A percentile compares a stretch with the other conserved stretches of the same genome.
These are phyloP conservation scores for Patagioenas fasciata DNA, from an alignment of 2,113 vertebrate species.

Conservation along the genomic window DNA sequence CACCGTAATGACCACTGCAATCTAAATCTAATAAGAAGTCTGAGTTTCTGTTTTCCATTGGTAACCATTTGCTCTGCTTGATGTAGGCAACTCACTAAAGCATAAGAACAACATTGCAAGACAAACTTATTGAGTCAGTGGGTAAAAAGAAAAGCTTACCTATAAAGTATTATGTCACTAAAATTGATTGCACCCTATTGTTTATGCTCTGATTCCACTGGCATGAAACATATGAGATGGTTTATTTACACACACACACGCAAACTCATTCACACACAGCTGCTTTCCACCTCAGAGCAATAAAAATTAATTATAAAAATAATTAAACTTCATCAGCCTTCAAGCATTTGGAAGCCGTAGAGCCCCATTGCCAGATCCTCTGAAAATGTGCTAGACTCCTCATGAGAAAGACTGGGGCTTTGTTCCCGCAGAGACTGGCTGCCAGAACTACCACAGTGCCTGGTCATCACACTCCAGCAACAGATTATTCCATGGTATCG, in stretches of 20 bases:
- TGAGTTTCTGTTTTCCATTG: conserved; percentile 11
- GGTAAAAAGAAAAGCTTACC: conserved; percentile 24
- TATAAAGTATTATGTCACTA: conserved; percentile 24
- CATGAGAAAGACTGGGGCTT: neutral
- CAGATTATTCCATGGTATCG: conserved; percentile 24
- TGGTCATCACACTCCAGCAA: neutral
- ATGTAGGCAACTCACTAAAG: neutral
- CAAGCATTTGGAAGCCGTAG: neutral
- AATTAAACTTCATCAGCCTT: conserved; percentile 42
- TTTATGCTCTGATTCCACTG: neutral
- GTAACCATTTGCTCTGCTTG: neutral
- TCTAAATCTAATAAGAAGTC: conserved; percentile 11
- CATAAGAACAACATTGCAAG: neutral
- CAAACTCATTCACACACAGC: neutral
- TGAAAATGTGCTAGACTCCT: conserved; percentile 4
- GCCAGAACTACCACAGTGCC: neutral
- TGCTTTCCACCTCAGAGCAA: neutral
- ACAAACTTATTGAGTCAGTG: conserved; percentile 11
- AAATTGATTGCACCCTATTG: conserved; percentile 2
- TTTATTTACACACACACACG: neutral
- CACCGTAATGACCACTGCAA: neutral
- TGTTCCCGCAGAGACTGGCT: neutral
- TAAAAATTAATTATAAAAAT: conserved; percentile 57
- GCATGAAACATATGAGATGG: neutral
- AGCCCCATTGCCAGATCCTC: neutral